These are phyloP conservation scores for Limnothrissa miodon DNA, from an alignment of 2,113 vertebrate species.

Conservation along the genomic window DNA sequence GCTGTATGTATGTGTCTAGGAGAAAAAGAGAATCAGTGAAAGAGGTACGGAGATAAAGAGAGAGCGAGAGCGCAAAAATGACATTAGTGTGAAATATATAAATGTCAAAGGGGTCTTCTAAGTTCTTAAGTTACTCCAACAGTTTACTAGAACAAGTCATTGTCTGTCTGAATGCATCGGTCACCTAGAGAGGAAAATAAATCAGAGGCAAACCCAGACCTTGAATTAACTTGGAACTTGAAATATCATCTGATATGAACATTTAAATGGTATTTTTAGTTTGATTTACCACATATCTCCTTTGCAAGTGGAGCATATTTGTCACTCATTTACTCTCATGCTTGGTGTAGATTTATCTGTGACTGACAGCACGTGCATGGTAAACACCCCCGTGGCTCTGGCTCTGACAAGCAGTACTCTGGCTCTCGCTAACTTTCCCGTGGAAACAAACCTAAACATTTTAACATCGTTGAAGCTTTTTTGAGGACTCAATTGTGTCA, in stretches of 20 bases:
- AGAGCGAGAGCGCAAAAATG: neutral
- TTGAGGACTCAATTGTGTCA: conserved; percentile 34
- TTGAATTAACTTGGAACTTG: too few relatives aligned
- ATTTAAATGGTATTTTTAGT: too few relatives aligned
- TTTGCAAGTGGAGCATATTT: neutral
- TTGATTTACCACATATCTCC: neutral
- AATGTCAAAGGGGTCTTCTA: neutral
- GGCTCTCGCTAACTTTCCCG: neutral
- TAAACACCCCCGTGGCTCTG: too few relatives aligned
- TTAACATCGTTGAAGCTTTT: neutral
- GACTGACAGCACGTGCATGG: neutral
- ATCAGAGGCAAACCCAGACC: too few relatives aligned
- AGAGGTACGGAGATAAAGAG: neutral
- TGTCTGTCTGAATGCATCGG: neutral
- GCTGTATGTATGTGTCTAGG: neutral
- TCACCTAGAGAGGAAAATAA: neutral
- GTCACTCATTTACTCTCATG: neutral
- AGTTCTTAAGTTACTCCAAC: neutral
- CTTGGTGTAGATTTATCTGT: neutral
- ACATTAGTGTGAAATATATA: neutral
- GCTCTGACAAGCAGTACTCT: neutral
- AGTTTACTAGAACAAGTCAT: neutral
- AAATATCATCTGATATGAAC: too few relatives aligned
- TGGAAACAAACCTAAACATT: neutral
- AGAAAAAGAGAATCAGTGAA: neutral